phyloP scores from a whole-genome alignment of 2,113 vertebrate genomes.

The Arenaria interpres region DNA sequence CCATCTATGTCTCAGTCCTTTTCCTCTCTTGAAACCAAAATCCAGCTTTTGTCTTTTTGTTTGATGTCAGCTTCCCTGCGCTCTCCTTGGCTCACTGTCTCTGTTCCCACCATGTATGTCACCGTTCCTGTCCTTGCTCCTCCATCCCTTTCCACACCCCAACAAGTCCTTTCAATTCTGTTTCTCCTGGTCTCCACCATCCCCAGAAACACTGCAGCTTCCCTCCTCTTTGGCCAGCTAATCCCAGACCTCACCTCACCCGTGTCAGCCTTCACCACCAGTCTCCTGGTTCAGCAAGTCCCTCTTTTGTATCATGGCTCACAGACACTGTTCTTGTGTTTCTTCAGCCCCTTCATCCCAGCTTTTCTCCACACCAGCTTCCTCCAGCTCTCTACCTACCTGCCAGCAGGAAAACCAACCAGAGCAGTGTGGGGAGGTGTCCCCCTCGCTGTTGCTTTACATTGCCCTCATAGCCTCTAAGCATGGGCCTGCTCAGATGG shows the following conservation, averaged over 20 bases:
- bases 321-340: not conserved
- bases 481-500: not conserved
- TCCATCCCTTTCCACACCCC: not conserved
- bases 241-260: not conserved
- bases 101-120: not conserved
- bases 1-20: not conserved
- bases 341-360: not conserved
- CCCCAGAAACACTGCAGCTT: not conserved
- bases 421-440: not conserved
- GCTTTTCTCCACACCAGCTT: not conserved
- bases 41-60: not conserved
- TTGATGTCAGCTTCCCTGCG: accelerated
- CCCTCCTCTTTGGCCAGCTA: not conserved
- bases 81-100: not conserved
- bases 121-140: not conserved
- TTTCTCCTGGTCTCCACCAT: not conserved
- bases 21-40: not conserved
- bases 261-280: not conserved
- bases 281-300: not conserved
- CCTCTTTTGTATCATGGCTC: not conserved
- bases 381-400: not conserved
- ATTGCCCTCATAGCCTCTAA: accelerated
- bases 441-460: not conserved
- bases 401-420: not conserved
- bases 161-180: not conserved